These are phyloP conservation scores for Limnephilus auricula DNA, from an alignment of 2,888 invertebrate genomes.

Conservation along the genomic window DNA sequence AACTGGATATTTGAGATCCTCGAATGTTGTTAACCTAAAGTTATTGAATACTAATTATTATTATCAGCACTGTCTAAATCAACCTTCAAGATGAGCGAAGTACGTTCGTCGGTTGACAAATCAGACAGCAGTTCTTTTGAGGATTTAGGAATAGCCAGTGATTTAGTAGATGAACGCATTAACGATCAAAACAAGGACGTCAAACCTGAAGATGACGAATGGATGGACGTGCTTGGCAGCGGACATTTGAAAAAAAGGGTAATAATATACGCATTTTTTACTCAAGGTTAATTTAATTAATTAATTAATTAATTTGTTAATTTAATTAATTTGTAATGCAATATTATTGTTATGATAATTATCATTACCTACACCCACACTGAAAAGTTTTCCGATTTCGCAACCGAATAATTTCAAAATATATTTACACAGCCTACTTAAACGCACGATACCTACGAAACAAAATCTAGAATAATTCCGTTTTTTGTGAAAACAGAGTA, in stretches of 20 bases:
- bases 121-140: conserved; percentile 83
- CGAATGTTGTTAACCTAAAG: conserved; percentile 47
- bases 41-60: conserved; percentile 25
- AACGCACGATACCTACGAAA: not conserved
- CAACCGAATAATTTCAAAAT: not conserved
- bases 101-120: conserved; percentile 70
- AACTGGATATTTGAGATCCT: not conserved
- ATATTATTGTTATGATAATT: not conserved
- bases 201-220: conserved; percentile 75
- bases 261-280: conserved; percentile 11
- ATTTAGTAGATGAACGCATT: conserved; percentile 72
- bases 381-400: not conserved
- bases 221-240: conserved; percentile 89
- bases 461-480: not conserved
- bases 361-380: not conserved
- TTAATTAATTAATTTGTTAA: no score
- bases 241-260: conserved; percentile 82
- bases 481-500: not conserved
- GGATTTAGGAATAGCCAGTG: conserved; percentile 79
- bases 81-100: conserved; percentile 54
- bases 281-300: not conserved
- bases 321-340: not conserved
- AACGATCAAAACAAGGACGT: conserved; percentile 48
- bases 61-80: conserved; percentile 10
- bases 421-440: not conserved